These are phyloP conservation scores for Scolopax mira DNA, from an alignment of 2,113 vertebrate species.

Conservation along the genomic window DNA sequence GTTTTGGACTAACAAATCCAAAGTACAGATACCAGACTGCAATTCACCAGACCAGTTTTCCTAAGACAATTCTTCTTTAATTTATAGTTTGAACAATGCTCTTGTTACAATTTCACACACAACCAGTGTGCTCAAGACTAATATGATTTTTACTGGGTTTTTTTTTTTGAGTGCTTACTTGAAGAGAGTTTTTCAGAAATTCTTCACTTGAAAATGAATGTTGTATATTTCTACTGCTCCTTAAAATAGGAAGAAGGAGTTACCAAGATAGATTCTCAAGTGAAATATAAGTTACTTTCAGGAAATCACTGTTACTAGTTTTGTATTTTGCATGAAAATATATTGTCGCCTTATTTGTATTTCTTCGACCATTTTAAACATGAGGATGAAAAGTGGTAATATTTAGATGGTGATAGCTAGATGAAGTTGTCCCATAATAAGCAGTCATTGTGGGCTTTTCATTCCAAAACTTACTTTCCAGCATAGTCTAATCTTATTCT, in stretches of 20 bases:
- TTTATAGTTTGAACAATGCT: rapidly evolving
- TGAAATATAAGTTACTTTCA: not conserved
- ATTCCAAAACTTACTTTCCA: not conserved
- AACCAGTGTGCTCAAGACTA: not conserved
- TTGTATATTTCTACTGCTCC: not conserved
- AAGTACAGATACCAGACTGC: not conserved
- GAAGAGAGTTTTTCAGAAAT: not conserved
- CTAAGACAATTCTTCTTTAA: not conserved
- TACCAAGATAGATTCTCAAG: not conserved
- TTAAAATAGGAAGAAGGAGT: not conserved
- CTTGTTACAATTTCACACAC: not conserved
- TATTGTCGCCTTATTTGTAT: not conserved
- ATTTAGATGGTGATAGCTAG: not conserved
- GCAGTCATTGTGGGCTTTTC: not conserved
- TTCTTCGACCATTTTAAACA: not conserved
- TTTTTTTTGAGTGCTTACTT: not conserved
- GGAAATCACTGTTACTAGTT: not conserved
- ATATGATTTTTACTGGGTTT: not conserved
- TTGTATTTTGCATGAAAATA: not conserved
- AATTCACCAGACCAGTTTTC: not conserved
- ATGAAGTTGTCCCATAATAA: not conserved
- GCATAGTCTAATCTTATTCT: not conserved
- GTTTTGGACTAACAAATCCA: not conserved
- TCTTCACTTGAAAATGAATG: not conserved
- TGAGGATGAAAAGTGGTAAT: too few relatives aligned